Conservation (phyloP, 1,140 invertebrate species). For the Anastrepha obliqua region DNA sequence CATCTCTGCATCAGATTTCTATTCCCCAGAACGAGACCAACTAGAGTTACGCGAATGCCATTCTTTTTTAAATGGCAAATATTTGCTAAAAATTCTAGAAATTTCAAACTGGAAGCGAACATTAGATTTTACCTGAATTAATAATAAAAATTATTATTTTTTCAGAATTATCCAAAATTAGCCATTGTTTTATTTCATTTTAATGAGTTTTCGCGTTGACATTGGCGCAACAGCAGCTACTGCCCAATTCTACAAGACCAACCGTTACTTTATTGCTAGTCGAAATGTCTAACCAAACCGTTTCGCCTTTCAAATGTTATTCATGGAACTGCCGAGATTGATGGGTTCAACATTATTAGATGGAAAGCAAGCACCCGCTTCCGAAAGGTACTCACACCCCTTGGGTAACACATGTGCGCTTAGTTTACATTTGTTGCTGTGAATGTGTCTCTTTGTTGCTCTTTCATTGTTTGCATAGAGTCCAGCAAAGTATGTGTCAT, state of each 20-base stretch:
- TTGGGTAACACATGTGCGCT: background rate
- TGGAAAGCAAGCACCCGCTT: background rate
- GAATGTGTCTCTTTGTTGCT: background rate
- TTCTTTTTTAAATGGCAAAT: too few relatives aligned
- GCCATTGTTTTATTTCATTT: background rate
- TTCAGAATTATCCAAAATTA: too few relatives aligned
- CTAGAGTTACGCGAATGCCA: too few relatives aligned
- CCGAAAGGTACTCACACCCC: background rate
- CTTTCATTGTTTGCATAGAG: background rate
- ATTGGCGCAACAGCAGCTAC: background rate
- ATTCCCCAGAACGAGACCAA: too few relatives aligned
- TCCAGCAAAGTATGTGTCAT: slow-evolving; percentile 2
- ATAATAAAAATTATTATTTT: too few relatives aligned
- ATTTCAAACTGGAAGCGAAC: too few relatives aligned
- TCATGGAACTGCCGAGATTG: slow-evolving; percentile 1
- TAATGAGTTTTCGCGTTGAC: background rate
- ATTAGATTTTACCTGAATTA: too few relatives aligned
- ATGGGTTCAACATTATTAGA: slow-evolving; percentile 7
- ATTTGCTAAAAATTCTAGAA: too few relatives aligned
- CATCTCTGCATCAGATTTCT: too few relatives aligned
- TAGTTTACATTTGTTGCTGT: background rate
- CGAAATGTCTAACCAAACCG: background rate
- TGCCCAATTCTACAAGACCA: background rate
- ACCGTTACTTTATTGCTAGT: background rate
- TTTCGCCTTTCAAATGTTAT: slow-evolving; percentile 16